Percentiles rank a stretch among this genome's conserved stretches.
Conservation (phyloP, 2,888 invertebrate species). For the Ecdyonurus torrentis region DNA sequence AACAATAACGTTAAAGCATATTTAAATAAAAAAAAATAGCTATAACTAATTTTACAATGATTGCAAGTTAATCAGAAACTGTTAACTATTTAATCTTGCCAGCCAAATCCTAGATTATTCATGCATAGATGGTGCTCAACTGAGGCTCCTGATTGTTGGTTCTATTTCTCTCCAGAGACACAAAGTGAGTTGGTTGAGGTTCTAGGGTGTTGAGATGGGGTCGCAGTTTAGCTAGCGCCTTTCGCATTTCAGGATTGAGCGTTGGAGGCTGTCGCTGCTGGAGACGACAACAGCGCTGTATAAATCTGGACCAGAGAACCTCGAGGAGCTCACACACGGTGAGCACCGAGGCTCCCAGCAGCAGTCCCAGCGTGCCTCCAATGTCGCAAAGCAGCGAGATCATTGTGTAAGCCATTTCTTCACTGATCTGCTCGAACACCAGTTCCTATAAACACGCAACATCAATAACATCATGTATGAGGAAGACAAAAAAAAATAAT, state of each 20-base stretch:
- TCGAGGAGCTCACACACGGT: background rate
- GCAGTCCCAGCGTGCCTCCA: conserved; percentile 11
- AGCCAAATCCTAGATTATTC: too few species aligned
- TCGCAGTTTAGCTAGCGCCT: background rate
- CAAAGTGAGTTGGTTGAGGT: too few species aligned
- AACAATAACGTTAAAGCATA: too few species aligned
- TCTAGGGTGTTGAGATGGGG: background rate
- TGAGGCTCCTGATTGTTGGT: too few species aligned
- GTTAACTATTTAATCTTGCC: too few species aligned
- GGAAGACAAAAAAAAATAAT: too few species aligned
- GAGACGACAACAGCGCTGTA: background rate
- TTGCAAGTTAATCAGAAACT: too few species aligned
- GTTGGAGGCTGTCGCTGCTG: background rate
- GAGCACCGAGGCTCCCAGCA: conserved; percentile 10
- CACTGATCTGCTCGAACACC: conserved; percentile 8
- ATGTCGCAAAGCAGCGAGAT: conserved; percentile 11
- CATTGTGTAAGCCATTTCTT: conserved; percentile 11
- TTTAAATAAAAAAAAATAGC: too few species aligned
- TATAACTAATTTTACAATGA: too few species aligned
- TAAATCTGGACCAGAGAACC: background rate
- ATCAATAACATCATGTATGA: too few species aligned
- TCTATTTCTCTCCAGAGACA: too few species aligned
- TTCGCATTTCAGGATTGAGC: background rate
- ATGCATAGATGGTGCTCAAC: too few species aligned
- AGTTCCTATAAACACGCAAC: conserved; percentile 7